Evolutionary conservation across 1,140 invertebrate genomes (phyloP), one percentile per base, ranked within the genome.

Genomic region (Hyles euphorbiae): DNA sequence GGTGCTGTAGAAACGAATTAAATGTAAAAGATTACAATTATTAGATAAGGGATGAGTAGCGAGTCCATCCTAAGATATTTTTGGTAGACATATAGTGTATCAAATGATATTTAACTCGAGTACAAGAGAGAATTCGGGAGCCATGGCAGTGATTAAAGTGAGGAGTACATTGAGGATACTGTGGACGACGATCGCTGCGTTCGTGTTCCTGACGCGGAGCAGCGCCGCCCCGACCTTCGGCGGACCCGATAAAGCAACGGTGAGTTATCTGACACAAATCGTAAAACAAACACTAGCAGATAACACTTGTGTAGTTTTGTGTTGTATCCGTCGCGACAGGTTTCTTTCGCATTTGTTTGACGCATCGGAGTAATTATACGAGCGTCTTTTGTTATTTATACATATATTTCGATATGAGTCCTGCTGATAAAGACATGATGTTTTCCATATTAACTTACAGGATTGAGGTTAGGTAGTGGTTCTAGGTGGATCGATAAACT

Each of bases 161-260:
- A 82, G 74, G 58, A 78, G 61, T 63, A 78, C 73, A 60, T 70
- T 84, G 63, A 78, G 83, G 66, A 71, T 88, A 73, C 58, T 81
- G 47, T 81, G 80, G 83, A 74, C 74, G 60, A 58, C 62, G 58
- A 65, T 64, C 56, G 68, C 69, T 47, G 63, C 76, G 9, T 60
- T 86, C 58, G 72, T 81, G 40, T 78, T 80, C 59, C 72, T 86
- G 3, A 76, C 74, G 33, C 73, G 74, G 60, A 81, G 73, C 55
- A 81, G 83, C 56, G 85, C 83, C 3, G 85, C 85, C 22, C 85
- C 85, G 9, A 69, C 81, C 59, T 85, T 83, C 61, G 84, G 77
- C 5, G 70, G 68, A 48, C 80, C 83, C 6, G 82, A 83, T 53
- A 83, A 76, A 46, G 85, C 85, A 4, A 86, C 83, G 83, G 85